Evolutionary conservation across 64 coral and sea anemone species (phyloP).

Genomic region (Trachythela sp.): DNA sequence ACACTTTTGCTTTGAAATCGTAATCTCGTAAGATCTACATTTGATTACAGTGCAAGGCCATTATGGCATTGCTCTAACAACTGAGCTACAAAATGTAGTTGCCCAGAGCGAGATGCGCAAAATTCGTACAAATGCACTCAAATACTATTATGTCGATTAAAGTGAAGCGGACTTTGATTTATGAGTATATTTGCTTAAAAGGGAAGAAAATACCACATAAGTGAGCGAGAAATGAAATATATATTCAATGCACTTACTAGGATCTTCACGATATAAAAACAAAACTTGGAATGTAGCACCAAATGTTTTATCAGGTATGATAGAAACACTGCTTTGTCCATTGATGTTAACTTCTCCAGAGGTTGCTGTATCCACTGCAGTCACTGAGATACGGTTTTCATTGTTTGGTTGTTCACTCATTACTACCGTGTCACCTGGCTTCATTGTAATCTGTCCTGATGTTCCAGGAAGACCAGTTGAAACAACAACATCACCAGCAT

Average conservation of each 20-base stretch:
- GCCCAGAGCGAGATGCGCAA: too few species aligned
- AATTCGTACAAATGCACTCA: too few species aligned
- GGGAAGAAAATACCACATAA: too few species aligned
- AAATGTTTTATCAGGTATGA: neutral
- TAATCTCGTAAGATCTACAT: too few species aligned
- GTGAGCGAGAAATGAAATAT: neutral
- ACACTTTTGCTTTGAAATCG: too few species aligned
- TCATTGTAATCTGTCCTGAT: neutral
- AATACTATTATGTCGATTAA: neutral
- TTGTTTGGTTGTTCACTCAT: neutral
- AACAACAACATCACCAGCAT: neutral
- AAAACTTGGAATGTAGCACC: conserved; percentile 9
- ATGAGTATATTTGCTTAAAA: too few species aligned
- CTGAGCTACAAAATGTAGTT: too few species aligned
- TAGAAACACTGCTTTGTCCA: neutral
- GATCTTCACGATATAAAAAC: neutral
- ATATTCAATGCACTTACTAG: neutral
- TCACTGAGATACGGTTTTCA: neutral
- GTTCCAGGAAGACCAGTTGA: neutral
- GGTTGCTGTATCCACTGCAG: neutral
- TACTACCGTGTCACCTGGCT: neutral
- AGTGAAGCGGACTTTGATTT: neutral
- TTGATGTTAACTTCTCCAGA: neutral
- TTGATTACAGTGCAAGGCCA: too few species aligned
- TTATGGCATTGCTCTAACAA: too few species aligned